Conservation (phyloP, 2,797 vertebrate species). For the Pangasius larnaudii region DNA sequence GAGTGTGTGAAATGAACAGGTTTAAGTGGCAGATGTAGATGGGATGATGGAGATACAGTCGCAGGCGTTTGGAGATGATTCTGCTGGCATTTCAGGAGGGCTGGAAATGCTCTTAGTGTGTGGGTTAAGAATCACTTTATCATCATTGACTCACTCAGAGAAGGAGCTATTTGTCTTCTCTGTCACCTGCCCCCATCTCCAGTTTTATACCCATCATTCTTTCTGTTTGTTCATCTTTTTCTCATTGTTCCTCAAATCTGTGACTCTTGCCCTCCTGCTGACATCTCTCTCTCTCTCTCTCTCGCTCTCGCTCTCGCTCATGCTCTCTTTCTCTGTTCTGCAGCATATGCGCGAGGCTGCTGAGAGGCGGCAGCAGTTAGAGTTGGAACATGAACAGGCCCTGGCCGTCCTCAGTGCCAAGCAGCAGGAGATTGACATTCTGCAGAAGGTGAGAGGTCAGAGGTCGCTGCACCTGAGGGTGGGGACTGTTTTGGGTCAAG, state of each 20-base stretch:
- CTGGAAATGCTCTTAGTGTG: slow-evolving; percentile 10
- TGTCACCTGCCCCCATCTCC: slow-evolving; percentile 12
- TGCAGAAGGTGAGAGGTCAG: slow-evolving; percentile 88
- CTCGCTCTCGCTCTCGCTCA: slow-evolving; percentile 17
- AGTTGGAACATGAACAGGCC: slow-evolving; percentile 98
- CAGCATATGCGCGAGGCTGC: slow-evolving; percentile 99
- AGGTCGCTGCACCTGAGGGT: slow-evolving; percentile 37
- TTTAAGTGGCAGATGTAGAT: slow-evolving; percentile 33
- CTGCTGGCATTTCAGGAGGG: slow-evolving; percentile 18
- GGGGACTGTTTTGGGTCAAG: neutral
- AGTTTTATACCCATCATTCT: neutral
- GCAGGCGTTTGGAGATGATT: slow-evolving; percentile 18
- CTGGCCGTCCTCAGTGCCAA: slow-evolving; percentile 97
- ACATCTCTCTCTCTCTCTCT: slow-evolving; percentile 10
- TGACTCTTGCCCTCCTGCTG: slow-evolving; percentile 1
- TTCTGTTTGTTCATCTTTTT: slow-evolving; percentile 13
- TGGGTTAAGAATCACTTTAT: slow-evolving; percentile 39
- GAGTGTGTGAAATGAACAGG: slow-evolving; percentile 24
- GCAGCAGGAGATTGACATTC: slow-evolving; percentile 97
- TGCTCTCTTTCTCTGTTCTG: slow-evolving; percentile 20
- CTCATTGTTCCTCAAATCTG: slow-evolving; percentile 24
- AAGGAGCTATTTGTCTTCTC: slow-evolving; percentile 19
- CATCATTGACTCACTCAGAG: slow-evolving; percentile 36
- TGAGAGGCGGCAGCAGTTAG: slow-evolving; percentile 97
- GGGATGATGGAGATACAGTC: slow-evolving; percentile 14